phyloP scores from a whole-genome alignment of 2,113 vertebrate genomes.

The Tiliqua scincoides region DNA sequence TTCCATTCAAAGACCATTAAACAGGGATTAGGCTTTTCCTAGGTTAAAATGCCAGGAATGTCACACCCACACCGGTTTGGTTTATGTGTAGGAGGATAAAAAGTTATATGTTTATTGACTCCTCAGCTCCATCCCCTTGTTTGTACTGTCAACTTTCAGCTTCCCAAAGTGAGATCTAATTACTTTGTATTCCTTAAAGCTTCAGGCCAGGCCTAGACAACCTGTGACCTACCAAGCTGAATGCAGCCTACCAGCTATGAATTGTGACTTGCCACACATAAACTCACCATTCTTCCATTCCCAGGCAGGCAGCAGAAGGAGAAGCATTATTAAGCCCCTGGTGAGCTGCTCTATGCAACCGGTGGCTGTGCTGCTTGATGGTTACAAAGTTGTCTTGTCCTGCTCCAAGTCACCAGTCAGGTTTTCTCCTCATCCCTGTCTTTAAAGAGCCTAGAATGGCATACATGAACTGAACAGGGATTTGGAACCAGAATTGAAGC shows the following conservation, averaged over 20 bases:
- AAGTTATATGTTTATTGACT: conserved; percentile 65
- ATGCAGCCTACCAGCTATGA: neutral
- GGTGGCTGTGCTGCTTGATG: neutral
- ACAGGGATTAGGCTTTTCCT: conserved; percentile 74
- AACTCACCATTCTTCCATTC: too few relatives aligned
- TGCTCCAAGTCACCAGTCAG: neutral
- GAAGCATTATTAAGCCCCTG: neutral
- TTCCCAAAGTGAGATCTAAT: conserved; percentile 50
- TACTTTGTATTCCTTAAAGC: conserved; percentile 12
- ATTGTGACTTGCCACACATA: neutral
- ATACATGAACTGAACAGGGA: too few relatives aligned
- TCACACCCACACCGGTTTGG: conserved; percentile 62
- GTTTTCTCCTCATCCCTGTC: neutral
- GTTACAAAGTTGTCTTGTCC: neutral
- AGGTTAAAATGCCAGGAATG: conserved; percentile 74
- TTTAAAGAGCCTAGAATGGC: too few relatives aligned
- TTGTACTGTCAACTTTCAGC: conserved; percentile 37
- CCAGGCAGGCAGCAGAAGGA: neutral
- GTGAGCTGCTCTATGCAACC: too few relatives aligned
- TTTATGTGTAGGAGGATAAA: conserved; percentile 63
- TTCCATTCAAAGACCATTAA: conserved; percentile 79
- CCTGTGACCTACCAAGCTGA: conserved; percentile 2
- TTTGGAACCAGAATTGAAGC: too few relatives aligned
- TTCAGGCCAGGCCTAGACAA: conserved; percentile 18
- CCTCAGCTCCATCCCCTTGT: conserved; percentile 28